Conservation (phyloP, 1,140 invertebrate genomes). For the Sitobion miscanthi region DNA sequence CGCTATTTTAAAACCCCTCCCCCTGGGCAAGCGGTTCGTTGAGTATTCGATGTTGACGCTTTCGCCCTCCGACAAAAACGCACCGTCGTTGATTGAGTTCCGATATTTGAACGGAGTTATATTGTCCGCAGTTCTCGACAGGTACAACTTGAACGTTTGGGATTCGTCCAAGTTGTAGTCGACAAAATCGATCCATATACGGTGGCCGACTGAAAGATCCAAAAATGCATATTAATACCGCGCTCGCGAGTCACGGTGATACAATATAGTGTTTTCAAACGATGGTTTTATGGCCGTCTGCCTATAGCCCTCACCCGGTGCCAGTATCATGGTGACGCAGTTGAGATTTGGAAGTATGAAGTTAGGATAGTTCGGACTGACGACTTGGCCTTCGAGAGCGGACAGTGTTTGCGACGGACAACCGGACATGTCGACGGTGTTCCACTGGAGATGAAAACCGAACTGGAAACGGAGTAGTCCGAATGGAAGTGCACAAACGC, state of each 20-base stretch:
- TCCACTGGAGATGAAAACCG: conserved; percentile 73
- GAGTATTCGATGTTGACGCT: conserved; percentile 66
- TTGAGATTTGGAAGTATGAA: conserved; percentile 72
- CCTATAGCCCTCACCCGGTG: conserved; percentile 64
- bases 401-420: conserved; percentile 72
- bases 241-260: neutral
- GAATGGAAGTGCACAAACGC: conserved; percentile 72
- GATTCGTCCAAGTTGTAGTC: conserved; percentile 66
- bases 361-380: conserved; percentile 74
- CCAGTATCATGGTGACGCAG: conserved; percentile 72
- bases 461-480: conserved; percentile 72
- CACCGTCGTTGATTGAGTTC: conserved; percentile 67
- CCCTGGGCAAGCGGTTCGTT: conserved; percentile 67
- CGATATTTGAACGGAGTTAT: conserved; percentile 64
- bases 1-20: conserved; percentile 68
- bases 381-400: conserved; percentile 67
- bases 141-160: conserved; percentile 15
- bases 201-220: conserved; percentile 64
- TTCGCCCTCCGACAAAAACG: conserved; percentile 70
- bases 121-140: neutral
- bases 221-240: neutral
- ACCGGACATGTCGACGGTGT: conserved; percentile 71
- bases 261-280: neutral
- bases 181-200: conserved; percentile 72
- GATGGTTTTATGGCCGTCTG: neutral